Conservation (phyloP, 2,888 invertebrate species). For the Conomelus anceps region DNA sequence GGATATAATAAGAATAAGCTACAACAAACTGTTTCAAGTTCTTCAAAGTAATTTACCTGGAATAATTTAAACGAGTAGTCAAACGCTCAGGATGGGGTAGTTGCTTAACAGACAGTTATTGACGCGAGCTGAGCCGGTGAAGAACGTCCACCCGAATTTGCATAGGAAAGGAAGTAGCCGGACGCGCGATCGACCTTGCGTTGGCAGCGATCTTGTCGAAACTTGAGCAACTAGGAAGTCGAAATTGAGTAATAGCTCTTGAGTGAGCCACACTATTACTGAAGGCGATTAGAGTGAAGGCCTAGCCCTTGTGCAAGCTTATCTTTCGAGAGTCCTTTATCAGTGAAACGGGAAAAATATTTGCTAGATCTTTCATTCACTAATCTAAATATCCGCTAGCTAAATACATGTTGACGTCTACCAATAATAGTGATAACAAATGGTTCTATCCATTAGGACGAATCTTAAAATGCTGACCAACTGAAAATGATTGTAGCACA, state of each 20-base stretch:
- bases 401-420: too few species aligned
- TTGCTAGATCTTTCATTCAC: background rate
- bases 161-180: background rate
- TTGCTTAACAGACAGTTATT: too few species aligned
- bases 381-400: background rate
- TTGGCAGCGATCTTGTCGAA: background rate
- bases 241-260: background rate
- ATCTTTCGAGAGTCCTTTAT: background rate
- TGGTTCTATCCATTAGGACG: background rate
- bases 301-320: too few species aligned
- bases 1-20: background rate
- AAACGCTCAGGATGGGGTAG: background rate
- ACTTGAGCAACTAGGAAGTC: background rate
- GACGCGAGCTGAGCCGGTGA: too few species aligned
- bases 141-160: background rate
- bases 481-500: too few species aligned
- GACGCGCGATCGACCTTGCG: background rate
- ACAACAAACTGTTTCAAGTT: background rate
- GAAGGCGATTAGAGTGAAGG: background rate
- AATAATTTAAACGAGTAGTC: background rate
- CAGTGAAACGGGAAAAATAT: background rate
- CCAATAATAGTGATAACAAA: too few species aligned
- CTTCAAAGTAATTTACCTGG: background rate
- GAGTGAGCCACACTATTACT: background rate
- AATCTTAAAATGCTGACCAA: background rate